Conservation (phyloP, 2,797 vertebrate species). For the Helicolenus hilgendorfi region DNA sequence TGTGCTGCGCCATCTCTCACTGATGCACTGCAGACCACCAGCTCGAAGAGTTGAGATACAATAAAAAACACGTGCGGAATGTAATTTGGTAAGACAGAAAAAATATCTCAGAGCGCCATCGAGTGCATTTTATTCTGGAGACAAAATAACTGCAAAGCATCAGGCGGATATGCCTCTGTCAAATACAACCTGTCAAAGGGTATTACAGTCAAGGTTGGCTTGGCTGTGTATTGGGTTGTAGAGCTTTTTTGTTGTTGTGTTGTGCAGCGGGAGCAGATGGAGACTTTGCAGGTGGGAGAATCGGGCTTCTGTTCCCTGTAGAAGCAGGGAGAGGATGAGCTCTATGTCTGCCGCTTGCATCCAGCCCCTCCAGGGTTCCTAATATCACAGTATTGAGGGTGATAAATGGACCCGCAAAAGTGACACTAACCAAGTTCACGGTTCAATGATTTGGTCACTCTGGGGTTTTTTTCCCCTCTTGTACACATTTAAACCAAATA, state of each 20-base stretch:
- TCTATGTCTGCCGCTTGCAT: constrained; percentile 78
- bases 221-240: constrained; percentile 58
- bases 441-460: constrained; percentile 75
- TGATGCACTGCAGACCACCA: constrained; percentile 55
- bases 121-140: constrained; percentile 62
- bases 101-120: constrained; percentile 51
- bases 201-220: constrained; percentile 72
- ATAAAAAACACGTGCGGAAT: constrained; percentile 41
- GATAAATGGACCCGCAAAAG: constrained; percentile 86
- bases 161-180: constrained; percentile 56
- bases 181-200: constrained; percentile 64
- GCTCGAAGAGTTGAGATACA: constrained; percentile 46
- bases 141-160: constrained; percentile 65
- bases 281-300: constrained; percentile 90
- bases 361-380: constrained; percentile 75
- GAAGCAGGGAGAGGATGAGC: constrained; percentile 81
- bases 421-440: constrained; percentile 78
- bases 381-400: constrained; percentile 81
- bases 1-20: constrained; percentile 22
- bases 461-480: not conserved
- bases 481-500: constrained; percentile 35
- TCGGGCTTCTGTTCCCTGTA: constrained; percentile 85
- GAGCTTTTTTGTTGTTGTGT: constrained; percentile 64
- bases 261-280: constrained; percentile 89
- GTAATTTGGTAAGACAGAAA: constrained; percentile 63